Evolutionary conservation across 2,888 invertebrate species (phyloP).

Genomic region (Agriopis leucophaearia): DNA sequence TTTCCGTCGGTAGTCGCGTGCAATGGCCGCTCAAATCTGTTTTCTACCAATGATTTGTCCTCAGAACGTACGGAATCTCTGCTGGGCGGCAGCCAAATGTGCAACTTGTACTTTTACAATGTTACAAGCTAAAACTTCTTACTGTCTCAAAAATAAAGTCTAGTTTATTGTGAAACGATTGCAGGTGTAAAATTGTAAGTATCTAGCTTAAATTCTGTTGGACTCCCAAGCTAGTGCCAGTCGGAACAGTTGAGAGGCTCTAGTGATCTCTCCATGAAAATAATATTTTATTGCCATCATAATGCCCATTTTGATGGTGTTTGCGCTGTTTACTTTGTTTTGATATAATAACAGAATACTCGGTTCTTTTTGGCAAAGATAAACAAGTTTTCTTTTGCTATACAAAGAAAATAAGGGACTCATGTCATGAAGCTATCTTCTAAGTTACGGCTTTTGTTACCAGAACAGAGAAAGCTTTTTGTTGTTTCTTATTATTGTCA

Average conservation of each 20-base stretch:
- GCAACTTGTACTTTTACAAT: slow-evolving; percentile 61
- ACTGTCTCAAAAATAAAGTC: slow-evolving; percentile 46
- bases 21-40: slow-evolving; percentile 81
- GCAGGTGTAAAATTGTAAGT: slow-evolving; percentile 57
- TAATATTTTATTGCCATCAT: slow-evolving; percentile 78
- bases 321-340: slow-evolving; percentile 59
- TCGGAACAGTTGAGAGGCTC: slow-evolving; percentile 66
- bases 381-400: slow-evolving; percentile 43
- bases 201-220: slow-evolving; percentile 74
- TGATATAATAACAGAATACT: slow-evolving; percentile 45
- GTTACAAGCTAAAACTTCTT: slow-evolving; percentile 43
- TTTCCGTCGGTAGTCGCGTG: slow-evolving; percentile 63
- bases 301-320: slow-evolving; percentile 61
- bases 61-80: slow-evolving; percentile 78
- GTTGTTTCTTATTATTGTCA: slow-evolving; percentile 27
- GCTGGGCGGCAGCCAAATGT: slow-evolving; percentile 82
- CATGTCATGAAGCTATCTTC: slow-evolving; percentile 28
- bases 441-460: slow-evolving; percentile 32
- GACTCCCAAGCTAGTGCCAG: slow-evolving; percentile 66
- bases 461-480: slow-evolving; percentile 29
- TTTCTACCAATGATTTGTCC: slow-evolving; percentile 85
- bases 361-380: slow-evolving; percentile 40
- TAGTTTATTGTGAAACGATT: slow-evolving; percentile 37
- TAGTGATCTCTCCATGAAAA: slow-evolving; percentile 77
- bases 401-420: slow-evolving; percentile 35